phyloP scores from a whole-genome alignment of 2,888 invertebrate species.

The Andricus quercusramuli region DNA sequence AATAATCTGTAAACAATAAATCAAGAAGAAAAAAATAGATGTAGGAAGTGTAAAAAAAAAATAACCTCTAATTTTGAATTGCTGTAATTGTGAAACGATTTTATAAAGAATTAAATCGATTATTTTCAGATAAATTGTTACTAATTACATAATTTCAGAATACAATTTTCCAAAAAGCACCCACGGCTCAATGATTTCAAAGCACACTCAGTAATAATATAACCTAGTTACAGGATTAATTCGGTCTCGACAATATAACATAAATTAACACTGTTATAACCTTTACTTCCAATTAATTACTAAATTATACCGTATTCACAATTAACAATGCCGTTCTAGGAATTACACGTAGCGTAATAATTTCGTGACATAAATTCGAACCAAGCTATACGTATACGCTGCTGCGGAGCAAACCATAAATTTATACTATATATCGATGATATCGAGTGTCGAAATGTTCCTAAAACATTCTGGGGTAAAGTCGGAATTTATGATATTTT shows the following conservation, averaged over 20 bases:
- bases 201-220: too few relatives aligned
- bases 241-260: background rate
- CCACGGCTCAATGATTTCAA: background rate
- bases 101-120: too few relatives aligned
- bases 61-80: too few relatives aligned
- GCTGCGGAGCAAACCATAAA: background rate
- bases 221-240: background rate
- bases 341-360: constrained; percentile 26
- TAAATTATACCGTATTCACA: constrained; percentile 32
- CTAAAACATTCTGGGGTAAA: constrained; percentile 17
- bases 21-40: too few relatives aligned
- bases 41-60: too few relatives aligned
- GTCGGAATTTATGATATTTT: background rate
- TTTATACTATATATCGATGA: constrained; percentile 11
- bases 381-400: background rate
- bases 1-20: too few relatives aligned
- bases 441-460: constrained; percentile 16
- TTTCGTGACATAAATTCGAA: constrained; percentile 34
- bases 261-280: constrained; percentile 25
- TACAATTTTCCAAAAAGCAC: too few relatives aligned
- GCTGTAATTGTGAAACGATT: too few relatives aligned
- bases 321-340: constrained; percentile 15
- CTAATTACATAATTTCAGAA: too few relatives aligned
- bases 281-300: constrained; percentile 21
- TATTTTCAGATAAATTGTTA: too few relatives aligned